These are phyloP conservation scores for Platysternon megacephalum DNA, from an alignment of 2,113 vertebrate species.

Conservation along the genomic window DNA sequence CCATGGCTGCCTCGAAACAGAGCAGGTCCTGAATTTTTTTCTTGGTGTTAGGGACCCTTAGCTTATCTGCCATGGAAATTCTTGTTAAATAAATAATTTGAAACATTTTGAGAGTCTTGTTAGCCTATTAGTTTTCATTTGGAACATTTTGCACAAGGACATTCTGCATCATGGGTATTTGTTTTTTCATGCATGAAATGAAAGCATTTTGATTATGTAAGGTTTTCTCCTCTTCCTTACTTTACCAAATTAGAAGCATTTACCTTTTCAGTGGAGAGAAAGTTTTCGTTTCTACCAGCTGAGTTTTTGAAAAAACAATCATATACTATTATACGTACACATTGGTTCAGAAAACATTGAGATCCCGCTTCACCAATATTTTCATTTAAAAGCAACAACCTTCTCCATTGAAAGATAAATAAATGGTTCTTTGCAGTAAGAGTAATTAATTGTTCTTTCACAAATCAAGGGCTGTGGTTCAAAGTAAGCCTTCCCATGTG, in stretches of 20 bases:
- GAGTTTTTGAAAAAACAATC: not conserved
- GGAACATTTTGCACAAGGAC: not conserved
- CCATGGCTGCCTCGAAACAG: not conserved
- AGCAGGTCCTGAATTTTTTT: not conserved
- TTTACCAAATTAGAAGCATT: not conserved
- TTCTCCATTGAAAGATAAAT: not conserved
- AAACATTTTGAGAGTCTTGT: not conserved
- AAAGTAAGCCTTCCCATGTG: not conserved
- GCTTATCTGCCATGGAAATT: not conserved
- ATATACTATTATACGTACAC: accelerated
- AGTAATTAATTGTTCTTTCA: not conserved
- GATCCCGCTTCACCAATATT: not conserved
- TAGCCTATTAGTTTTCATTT: not conserved
- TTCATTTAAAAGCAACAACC: not conserved
- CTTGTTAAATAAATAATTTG: not conserved
- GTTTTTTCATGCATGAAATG: not conserved
- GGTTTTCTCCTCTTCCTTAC: not conserved
- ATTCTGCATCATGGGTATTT: not conserved
- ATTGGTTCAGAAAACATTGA: not conserved
- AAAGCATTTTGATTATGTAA: not conserved
- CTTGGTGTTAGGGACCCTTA: not conserved
- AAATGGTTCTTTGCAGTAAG: not conserved
- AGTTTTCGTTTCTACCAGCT: not conserved
- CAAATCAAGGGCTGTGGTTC: not conserved
- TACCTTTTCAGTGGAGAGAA: not conserved